Base-by-base conservation (phyloP, 2,797 vertebrate species). In the Cuniculus paca region DNA sequence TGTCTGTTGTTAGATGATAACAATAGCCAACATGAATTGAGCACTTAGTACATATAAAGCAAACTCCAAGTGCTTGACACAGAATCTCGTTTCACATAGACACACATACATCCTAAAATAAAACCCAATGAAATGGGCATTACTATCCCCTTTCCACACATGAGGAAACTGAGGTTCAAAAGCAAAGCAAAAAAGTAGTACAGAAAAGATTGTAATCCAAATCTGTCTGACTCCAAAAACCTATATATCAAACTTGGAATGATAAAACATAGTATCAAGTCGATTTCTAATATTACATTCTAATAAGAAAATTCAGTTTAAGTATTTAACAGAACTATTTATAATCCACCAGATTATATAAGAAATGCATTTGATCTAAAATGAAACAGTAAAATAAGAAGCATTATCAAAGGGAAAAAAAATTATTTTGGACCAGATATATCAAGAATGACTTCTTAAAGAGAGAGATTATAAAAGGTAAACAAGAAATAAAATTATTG, bases 271-370 rank as follows among this genome's bases (percentile, higher is more conserved):
- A 88, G 14, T 34, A 88, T 45, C 42, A 8, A 87, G 34, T 56
- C 84, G 24, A 79, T 83, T 90, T 95, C 31, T 95, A 84, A 95
- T 80, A 81, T 34, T 93, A 54, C 24, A 22, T 17, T 87, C 34
- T 36, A 63, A 74, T 50, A 90, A 65, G 81, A 78, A 90, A 92
- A 77, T 77, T 3, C 12, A 96, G 63, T 63, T 88, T 88, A 77
- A 50, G 52, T 90, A 92, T 95, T 91, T 95, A 80, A 83, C 20
- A 22, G 12, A 88, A 56, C 6, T 75, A 50, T 11, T 92, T 88
- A 80, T 28, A 77, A 39, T 70, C 4, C 88, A 68, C 14, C 9
- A 77, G 14, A 31, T 74, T 4, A 70, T 22, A 60, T 42, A 95
- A 84, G 17, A 91, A 84, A 84, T 14, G 0, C 4, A 78, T 81